These are phyloP conservation scores for Lytechinus variegatus DNA, from an alignment of 35 echinoderm and acorn worm species.

Conservation along the genomic window DNA sequence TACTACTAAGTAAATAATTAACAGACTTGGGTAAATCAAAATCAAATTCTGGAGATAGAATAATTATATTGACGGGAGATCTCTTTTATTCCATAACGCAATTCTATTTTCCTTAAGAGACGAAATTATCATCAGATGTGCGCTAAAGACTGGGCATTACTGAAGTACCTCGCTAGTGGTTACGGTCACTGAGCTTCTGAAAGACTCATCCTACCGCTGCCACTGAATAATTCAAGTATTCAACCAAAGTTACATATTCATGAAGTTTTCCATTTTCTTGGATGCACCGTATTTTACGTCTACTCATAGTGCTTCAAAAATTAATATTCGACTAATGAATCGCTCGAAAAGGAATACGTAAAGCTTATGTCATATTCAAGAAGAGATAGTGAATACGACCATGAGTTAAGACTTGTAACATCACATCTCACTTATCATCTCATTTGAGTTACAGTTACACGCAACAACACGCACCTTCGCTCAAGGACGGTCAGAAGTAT, in stretches of 20 bases:
- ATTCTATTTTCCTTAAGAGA: no score
- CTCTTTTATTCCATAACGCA: no score
- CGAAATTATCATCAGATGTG: no score
- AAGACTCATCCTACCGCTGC: background rate
- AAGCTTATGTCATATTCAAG: background rate
- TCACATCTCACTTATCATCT: conserved; percentile 43
- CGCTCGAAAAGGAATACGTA: background rate
- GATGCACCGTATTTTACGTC: background rate
- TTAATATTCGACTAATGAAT: background rate
- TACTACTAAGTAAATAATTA: no score
- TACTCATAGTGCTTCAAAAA: background rate
- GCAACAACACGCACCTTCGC: background rate
- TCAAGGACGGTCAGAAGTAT: background rate
- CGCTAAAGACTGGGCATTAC: no score
- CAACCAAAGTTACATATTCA: background rate
- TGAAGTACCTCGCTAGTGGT: background rate
- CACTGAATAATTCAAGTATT: background rate
- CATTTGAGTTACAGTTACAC: conserved; percentile 6
- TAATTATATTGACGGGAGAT: no score
- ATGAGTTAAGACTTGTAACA: conserved; percentile 8
- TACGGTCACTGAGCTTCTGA: conserved; percentile 9
- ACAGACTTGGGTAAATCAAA: no score
- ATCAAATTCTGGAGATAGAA: no score
- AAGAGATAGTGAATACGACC: background rate
- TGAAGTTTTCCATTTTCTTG: background rate